Evolutionary conservation across 2,113 vertebrate genomes (phyloP), one percentile per base, ranked within the genome.

Genomic region (Myrmophylax atrothorax): DNA sequence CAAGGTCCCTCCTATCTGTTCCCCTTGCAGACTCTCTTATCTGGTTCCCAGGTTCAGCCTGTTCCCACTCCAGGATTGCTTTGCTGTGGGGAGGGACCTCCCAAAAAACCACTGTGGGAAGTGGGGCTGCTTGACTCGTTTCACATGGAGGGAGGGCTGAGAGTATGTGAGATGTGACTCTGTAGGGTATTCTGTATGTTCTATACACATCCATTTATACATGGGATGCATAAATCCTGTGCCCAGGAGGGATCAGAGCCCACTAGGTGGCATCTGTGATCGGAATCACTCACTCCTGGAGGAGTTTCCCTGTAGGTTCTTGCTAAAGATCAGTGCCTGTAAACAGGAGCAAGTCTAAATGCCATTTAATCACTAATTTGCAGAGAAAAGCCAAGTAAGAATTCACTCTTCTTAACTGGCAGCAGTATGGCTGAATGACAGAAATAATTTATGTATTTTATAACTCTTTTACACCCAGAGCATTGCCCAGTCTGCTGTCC

Each of bases 201-300:
- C 4, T 2, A 3, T 0, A 0, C 0, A 6, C 46, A 13, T 0
- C 35, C 17, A 0, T 9, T 18, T 0, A 0, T 1, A 2, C 3
- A 0, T 0, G 12, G 3, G 19, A 9, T 6, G 66, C 18, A 1
- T 0, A 1, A 46, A 1, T 7, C 8, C 44, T 0, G 49, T 23
- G 63, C 78, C 85, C 49, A 10, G 76, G 0, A 47, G 26, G 75
- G 59, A 3, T 6, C 68, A 1, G 68, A 44, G 68, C 76, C 92
- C 92, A 9, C 91, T 82, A 84, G 94, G 64, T 95, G 96, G 92
- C 94, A 93, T 2, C 76, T 73, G 84, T 18, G 84, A 52, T 26
- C 25, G 8, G 63, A 14, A 22, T 13, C 47, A 0, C 24, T 20
- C 8, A 2, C 28, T 80, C 73, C 83, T 6, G 3, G 23, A 13